Base-by-base conservation (phyloP, 2,797 vertebrate genomes). In the Etheostoma nigrum region DNA sequence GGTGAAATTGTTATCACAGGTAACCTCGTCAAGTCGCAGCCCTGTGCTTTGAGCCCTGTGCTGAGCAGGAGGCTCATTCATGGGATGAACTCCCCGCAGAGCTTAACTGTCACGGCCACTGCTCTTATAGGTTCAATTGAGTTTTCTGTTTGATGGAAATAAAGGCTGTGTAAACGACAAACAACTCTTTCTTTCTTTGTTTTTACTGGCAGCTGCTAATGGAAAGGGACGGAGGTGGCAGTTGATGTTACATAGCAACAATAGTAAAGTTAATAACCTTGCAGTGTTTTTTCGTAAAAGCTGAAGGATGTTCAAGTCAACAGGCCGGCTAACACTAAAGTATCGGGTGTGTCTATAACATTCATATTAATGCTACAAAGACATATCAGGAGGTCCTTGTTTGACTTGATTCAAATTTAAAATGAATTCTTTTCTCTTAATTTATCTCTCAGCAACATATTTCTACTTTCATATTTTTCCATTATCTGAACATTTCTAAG, bases 241-340 rank as follows among this genome's bases (percentile, higher is more conserved):
- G 58, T 78, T 72, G 42, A 77, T 64, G 78, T 76, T 88, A 84
- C 78, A 76, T 68, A 40, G 78, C 74, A 78, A 86, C 88, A 70
- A 19, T 40, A 67, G 23, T 58, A 74, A 75, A 79, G 61, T 18
- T 11, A 53, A 68, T 68, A 63, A 85, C 25, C 63, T 72, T 33
- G 33, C n/a, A 30, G 57, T 5, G 44, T 8, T 72, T 85, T 53
- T 67, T 73, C 9, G 9, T 36, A 9, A 25, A 68, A 80, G n/a
- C 42, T 48, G 23, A 30, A 58, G 72, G 5, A 11, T 19, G 42
- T 40, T 63, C 19, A 69, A 25, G 42, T 74, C 61, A 84, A 67
- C 19, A 42, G 13, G 21, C 7, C 2, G 13, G 27, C 27, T 27
- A 27, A 55, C 49, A 12, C 55, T 1, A 9, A 54, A 70, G 12